Base-by-base conservation (phyloP, 2,113 vertebrate genomes). In the Rhipidura dahli region DNA sequence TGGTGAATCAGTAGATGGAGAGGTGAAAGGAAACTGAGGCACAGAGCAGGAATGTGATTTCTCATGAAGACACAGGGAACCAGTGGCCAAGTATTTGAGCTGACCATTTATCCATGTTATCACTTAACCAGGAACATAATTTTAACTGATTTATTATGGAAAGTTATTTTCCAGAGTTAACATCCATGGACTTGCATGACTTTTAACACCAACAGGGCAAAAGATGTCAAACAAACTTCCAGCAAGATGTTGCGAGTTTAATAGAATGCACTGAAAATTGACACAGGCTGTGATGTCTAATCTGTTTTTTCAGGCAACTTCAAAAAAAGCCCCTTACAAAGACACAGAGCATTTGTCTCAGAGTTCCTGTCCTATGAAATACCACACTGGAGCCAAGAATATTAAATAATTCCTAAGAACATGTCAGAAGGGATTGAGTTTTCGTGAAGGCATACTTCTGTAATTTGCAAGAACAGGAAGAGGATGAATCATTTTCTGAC, bases 401-500 rank as follows among this genome's bases (percentile, higher is more conserved):
- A 94, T 61, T 39, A 95, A 95, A 91, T 87, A 89, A 89, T 80
- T 89, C 50, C 39, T 70, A 90, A 63, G 78, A 76, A 65, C 7
- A 65, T 40, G 42, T 89, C 81, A 94, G 13, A 82, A 83, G 71
- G 37, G 7, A 90, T 63, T 2, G 22, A 92, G 37, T 13, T 75
- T 86, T 92, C 72, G 30, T 79, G 45, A 39, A 79, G 61, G 28
- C 8, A 0, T 15, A 33, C 51, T 90, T 93, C 70, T 84, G 21
- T 83, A 89, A 87, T 75, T 87, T 84, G 37, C 63, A 80, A 73
- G 73, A 94, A 49, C 49, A 72, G 50, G 42, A 95, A 92, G 60
- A 77, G 10, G 19, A 57, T 31, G 21, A 89, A 68, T 65, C 49
- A 39, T 27, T 81, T 89, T 66, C 72, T 53, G 77, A 56, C 51